Base-by-base conservation (phyloP, 2,113 vertebrate genomes). In the Hirundichthys speculiger region DNA sequence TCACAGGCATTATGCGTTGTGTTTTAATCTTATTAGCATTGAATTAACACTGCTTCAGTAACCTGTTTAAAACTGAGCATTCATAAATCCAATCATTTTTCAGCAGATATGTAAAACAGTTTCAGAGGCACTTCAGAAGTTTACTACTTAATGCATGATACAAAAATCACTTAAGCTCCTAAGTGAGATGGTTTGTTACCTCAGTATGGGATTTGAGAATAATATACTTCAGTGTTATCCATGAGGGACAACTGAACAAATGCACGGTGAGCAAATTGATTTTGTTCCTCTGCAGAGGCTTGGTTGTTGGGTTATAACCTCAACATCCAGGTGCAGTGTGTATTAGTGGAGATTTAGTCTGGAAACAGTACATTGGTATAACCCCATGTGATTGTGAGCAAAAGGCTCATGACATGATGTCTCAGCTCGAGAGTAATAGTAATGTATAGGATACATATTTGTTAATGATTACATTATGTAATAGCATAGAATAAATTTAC, bases 21-120 rank as follows among this genome's bases (percentile, higher is more conserved):
- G 72, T 80, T 85, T 83, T 77, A 85, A 83, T 85, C 77, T 73
- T 58, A 77, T 82, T 84, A 79, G 55, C 60, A 71, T 19, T 69
- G 70, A 78, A 80, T 80, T 83, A 85, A 70, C 56, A 65, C 48
- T 42, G 50, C 62, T 66, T 76, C 43, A 78, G 56, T 75, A 68
- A 75, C 74, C 72, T 66, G 75, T 59, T 67, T 22, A 56, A 74
- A 69, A 64, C 46, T 47, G 12, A 74, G 50, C 21, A 47, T 55
- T 53, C 19, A 14, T 27, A 49, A 69, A 13, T 69, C 57, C 61
- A 53, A 38, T 41, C 70, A 71, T 30, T 60, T 75, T 65, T 55
- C 24, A 74, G 59, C 13, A 64, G 67, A 68, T 57, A 56, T 48
- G 53, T 55, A 64, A 79, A 71, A 67, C 55, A 47, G 60, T 50